Percentiles rank a stretch among this genome's conserved stretches.
Evolutionary conservation across 2,888 invertebrate species (phyloP).

Genomic region (Acanthosepion esculentum): DNA sequence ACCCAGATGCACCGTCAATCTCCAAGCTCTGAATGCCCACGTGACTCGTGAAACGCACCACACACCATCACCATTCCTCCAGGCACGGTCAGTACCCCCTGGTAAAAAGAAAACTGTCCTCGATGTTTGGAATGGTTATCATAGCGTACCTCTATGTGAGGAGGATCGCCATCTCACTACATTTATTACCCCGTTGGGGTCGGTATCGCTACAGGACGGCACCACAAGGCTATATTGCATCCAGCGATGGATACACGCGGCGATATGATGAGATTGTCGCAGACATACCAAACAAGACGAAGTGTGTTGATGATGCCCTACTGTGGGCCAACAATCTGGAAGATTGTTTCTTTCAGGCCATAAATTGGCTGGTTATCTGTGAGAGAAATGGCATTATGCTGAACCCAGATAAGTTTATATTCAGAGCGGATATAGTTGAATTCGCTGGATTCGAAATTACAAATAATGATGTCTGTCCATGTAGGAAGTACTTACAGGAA

Average conservation of each 20-base stretch:
- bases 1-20: slow-evolving; percentile 53
- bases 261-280: background rate
- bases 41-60: slow-evolving; percentile 58
- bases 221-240: slow-evolving; percentile 54
- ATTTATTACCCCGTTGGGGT: too few species aligned
- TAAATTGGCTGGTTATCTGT: background rate
- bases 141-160: too few species aligned
- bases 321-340: slow-evolving; percentile 51
- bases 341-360: slow-evolving; percentile 41
- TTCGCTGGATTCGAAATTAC: slow-evolving; percentile 56
- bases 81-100: slow-evolving; percentile 57
- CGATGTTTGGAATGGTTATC: too few species aligned
- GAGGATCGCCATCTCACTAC: too few species aligned
- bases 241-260: slow-evolving; percentile 41
- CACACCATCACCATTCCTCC: slow-evolving; percentile 57
- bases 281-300: background rate
- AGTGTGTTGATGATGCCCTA: slow-evolving; percentile 50
- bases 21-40: slow-evolving; percentile 53
- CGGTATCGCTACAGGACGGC: slow-evolving; percentile 57
- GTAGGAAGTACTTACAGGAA: slow-evolving; percentile 51
- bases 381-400: slow-evolving; percentile 35
- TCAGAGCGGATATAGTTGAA: slow-evolving; percentile 40
- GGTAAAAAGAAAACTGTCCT: slow-evolving; percentile 55
- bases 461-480: background rate
- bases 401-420: slow-evolving; percentile 15